Conservation (phyloP, 1,140 invertebrate species). For the Aphelinus atriplicis region DNA sequence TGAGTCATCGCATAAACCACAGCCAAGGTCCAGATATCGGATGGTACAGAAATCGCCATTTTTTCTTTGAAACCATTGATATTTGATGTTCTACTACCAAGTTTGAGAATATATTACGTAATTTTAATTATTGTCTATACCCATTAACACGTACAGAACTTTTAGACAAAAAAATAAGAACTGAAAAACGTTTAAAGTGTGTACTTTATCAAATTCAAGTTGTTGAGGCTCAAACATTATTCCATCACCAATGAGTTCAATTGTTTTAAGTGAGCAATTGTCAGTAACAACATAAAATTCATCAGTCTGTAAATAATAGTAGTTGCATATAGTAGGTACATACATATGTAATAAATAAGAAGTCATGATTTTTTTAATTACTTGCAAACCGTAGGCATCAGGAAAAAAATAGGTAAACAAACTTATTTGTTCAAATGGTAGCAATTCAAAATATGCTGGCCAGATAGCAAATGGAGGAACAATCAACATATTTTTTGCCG, state of each 20-base stretch:
- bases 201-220: constrained; percentile 41
- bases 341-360: neutral
- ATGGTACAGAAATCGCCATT: neutral
- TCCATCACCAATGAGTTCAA: constrained; percentile 56
- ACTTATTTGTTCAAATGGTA: constrained; percentile 44
- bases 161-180: neutral
- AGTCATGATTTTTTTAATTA: constrained; percentile 26
- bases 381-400: constrained; percentile 49
- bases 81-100: constrained; percentile 18
- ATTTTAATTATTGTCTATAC: neutral
- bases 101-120: neutral
- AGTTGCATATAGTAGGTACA: neutral
- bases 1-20: constrained; percentile 1
- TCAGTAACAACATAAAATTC: constrained; percentile 52
- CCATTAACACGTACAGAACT: neutral
- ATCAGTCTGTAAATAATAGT: constrained; percentile 44
- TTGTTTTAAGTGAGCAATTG: constrained; percentile 47
- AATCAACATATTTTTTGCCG: constrained; percentile 41
- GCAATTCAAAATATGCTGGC: constrained; percentile 52
- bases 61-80: constrained; percentile 32
- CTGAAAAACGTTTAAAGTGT: neutral
- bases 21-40: constrained; percentile 34
- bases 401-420: constrained; percentile 50
- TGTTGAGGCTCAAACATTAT: constrained; percentile 43
- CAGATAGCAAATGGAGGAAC: constrained; percentile 47